Evolutionary conservation across 1,140 invertebrate genomes (phyloP).

Genomic region (Stenopsyche tienmushanensis): DNA sequence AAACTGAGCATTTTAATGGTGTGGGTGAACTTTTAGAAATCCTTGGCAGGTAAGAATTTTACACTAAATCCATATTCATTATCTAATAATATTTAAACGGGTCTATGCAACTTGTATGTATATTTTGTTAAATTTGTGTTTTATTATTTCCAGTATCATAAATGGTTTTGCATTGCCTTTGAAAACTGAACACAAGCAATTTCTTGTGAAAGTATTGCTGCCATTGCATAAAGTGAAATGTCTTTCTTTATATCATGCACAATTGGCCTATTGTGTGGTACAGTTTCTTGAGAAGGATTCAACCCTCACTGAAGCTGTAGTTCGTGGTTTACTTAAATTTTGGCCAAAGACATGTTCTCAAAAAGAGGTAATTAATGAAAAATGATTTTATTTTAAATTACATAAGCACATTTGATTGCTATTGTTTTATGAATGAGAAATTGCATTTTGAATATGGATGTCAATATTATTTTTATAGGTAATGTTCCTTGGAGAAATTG

Average conservation of each 20-base stretch:
- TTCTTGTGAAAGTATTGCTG: slow-evolving; percentile 96
- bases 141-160: slow-evolving; percentile 80
- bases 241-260: slow-evolving; percentile 91
- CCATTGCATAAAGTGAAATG: slow-evolving; percentile 97
- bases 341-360: slow-evolving; percentile 99
- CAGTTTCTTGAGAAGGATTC: slow-evolving; percentile 99
- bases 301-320: slow-evolving; percentile 92
- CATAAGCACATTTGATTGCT: too few relatives aligned
- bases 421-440: neutral
- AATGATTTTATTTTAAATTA: slow-evolving; percentile 1
- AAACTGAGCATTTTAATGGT: slow-evolving; percentile 99
- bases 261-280: slow-evolving; percentile 98
- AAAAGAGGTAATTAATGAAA: slow-evolving; percentile 70
- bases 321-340: slow-evolving; percentile 94
- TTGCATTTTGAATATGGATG: neutral
- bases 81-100: neutral
- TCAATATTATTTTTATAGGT: slow-evolving; percentile 56
- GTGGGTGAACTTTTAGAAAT: slow-evolving; percentile 98
- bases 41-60: slow-evolving; percentile 72
- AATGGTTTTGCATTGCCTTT: slow-evolving; percentile 98
- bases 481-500: slow-evolving; percentile 97
- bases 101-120: neutral
- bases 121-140: neutral
- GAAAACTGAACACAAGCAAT: slow-evolving; percentile 97
- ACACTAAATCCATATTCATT: neutral